Evolutionary conservation across 2,888 invertebrate genomes (phyloP).

Genomic region (Acrobasis consociella): DNA sequence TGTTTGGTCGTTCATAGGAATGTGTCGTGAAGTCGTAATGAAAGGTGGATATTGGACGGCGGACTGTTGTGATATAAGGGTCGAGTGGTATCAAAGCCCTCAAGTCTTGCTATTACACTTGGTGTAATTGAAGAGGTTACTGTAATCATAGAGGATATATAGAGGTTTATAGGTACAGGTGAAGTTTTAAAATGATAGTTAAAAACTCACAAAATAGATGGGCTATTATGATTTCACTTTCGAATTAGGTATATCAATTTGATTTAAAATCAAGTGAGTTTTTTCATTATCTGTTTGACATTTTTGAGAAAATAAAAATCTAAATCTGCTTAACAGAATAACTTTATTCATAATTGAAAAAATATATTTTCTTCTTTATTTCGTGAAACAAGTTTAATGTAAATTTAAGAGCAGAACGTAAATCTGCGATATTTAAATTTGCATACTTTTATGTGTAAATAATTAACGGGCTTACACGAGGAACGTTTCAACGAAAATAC

Average conservation of each 20-base stretch:
- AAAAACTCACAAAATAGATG: no score
- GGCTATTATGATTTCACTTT: no score
- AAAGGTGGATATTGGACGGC: slow-evolving; percentile 42
- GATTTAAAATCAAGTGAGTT: no score
- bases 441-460: slow-evolving; percentile 8
- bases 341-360: background rate
- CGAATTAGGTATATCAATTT: no score
- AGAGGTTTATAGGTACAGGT: background rate
- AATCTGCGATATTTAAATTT: slow-evolving; percentile 13
- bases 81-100: slow-evolving; percentile 9
- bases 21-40: slow-evolving; percentile 53
- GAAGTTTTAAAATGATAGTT: no score
- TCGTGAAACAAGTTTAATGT: background rate
- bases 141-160: background rate
- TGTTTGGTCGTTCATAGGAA: slow-evolving; percentile 58
- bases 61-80: slow-evolving; percentile 30
- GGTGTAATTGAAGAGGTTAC: background rate
- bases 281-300: no score
- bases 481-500: background rate
- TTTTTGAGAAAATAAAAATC: no score
- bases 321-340: no score
- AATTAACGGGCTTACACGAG: slow-evolving; percentile 5
- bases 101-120: background rate
- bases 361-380: background rate
- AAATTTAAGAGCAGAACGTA: background rate